Percentiles rank a stretch among this genome's conserved stretches.
Conservation (phyloP, 2,797 vertebrate species). For the Myotis vivesi region DNA sequence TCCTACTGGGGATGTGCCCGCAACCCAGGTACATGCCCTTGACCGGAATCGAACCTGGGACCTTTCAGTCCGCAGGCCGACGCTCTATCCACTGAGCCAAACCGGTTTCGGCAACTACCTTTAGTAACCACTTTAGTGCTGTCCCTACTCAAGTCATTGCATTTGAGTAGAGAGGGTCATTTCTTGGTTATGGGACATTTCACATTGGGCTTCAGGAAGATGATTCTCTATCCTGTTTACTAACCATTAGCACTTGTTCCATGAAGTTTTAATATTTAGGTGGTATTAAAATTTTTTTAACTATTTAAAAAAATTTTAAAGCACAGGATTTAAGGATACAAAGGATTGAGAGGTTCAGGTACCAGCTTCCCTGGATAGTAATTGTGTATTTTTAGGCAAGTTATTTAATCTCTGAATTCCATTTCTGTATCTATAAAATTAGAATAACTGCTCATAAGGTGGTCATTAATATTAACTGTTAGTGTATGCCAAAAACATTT, state of each 20-base stretch:
- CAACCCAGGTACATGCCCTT: too few relatives aligned
- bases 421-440: conserved; percentile 1
- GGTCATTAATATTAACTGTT: not conserved
- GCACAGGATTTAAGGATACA: not conserved
- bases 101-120: too few relatives aligned
- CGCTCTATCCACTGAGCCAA: too few relatives aligned
- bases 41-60: too few relatives aligned
- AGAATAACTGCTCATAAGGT: not conserved
- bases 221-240: not conserved
- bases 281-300: not conserved
- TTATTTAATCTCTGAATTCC: not conserved
- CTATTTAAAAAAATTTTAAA: not conserved
- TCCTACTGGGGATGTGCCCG: too few relatives aligned
- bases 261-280: not conserved
- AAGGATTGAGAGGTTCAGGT: not conserved
- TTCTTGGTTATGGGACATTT: not conserved
- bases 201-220: not conserved
- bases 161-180: not conserved
- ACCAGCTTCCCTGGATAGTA: not conserved
- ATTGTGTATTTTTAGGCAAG: not conserved
- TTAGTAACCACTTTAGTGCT: not conserved
- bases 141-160: not conserved
- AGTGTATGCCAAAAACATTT: not conserved
- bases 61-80: too few relatives aligned
- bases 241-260: not conserved